Evolutionary conservation across 2,113 vertebrate genomes (phyloP), one percentile per base, ranked within the genome.

Genomic region (Platysternon megacephalum): DNA sequence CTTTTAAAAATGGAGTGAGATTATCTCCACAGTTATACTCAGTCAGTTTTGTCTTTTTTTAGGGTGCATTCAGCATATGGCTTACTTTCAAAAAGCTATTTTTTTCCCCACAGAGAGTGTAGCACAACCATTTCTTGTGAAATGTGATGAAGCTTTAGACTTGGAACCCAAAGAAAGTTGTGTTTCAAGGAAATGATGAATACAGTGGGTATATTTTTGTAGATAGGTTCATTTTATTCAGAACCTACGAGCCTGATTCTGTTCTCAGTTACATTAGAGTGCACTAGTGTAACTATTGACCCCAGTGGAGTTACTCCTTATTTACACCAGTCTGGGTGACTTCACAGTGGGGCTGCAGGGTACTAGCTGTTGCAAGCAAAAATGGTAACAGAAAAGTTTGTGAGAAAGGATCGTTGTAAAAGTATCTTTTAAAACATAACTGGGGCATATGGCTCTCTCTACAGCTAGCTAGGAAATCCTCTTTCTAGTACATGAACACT

Each of bases 1-100:
- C 95, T 94, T 95, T 97, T 97, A 95, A 94, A 97, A 97, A 97
- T 94, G 96, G 96, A 94, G 96, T 91, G 88, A 94, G 82, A 92
- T 89, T 88, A 97, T 90, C 91, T 93, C 89, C 84, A 93, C 68
- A 88, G 91, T 93, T 94, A 87, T 95, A 95, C 91, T 93, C 61
- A 94, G 91, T 94, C 84, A 95, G 89, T 94, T 92, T 96, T 91
- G 85, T 97, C 86, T 95, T 92, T 95, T 96, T 92, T 96, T 95
- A 96, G 88, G 84, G 87, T 84, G 72, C 79, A 93, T 95, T 85
- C 94, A 90, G 93, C 87, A 95, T 58, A 93, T 16, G 19, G 53
- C 82, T 92, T 79, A 44, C 80, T 96, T 68, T 87, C 83, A 92
- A 81, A 76, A 55, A 89, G 80, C 88, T 56, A 56, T 96, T 88